phyloP scores from a whole-genome alignment of 2,113 vertebrate species.

The Strigops habroptila region DNA sequence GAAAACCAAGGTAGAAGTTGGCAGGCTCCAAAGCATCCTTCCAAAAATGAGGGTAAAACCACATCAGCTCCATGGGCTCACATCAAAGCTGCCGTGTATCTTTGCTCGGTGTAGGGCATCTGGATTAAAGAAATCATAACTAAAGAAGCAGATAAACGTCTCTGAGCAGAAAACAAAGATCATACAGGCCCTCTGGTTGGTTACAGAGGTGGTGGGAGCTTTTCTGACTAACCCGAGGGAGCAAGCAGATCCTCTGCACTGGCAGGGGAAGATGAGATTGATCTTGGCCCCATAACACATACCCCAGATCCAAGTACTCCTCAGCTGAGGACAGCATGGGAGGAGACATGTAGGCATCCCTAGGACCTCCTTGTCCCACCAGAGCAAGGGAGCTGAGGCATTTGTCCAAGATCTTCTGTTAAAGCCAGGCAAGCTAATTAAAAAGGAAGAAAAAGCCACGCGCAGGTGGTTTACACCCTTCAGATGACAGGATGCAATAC shows the following conservation, averaged over 20 bases:
- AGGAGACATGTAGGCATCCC: neutral
- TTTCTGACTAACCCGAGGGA: neutral
- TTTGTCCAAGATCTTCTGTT: neutral
- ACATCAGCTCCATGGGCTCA: rapidly evolving
- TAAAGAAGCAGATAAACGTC: neutral
- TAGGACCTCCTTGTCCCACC: neutral
- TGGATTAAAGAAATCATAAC: neutral
- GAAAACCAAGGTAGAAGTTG: neutral
- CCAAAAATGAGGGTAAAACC: rapidly evolving
- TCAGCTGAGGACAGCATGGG: neutral
- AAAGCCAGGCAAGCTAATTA: neutral
- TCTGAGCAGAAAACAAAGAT: neutral
- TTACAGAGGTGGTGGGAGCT: neutral
- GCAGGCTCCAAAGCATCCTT: neutral
- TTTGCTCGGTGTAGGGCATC: neutral
- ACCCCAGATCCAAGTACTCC: neutral
- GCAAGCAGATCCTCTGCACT: neutral
- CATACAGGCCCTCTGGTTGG: rapidly evolving
- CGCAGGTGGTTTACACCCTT: rapidly evolving
- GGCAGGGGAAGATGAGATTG: rapidly evolving
- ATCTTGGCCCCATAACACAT: rapidly evolving
- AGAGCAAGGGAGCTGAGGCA: rapidly evolving
- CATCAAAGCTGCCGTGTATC: rapidly evolving
- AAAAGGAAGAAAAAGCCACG: rapidly evolving
- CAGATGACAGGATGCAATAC: neutral